A percentile compares a stretch with the other conserved stretches of the same genome.
Conservation (phyloP, 1,140 invertebrate species). For the Aphidius ervi region DNA sequence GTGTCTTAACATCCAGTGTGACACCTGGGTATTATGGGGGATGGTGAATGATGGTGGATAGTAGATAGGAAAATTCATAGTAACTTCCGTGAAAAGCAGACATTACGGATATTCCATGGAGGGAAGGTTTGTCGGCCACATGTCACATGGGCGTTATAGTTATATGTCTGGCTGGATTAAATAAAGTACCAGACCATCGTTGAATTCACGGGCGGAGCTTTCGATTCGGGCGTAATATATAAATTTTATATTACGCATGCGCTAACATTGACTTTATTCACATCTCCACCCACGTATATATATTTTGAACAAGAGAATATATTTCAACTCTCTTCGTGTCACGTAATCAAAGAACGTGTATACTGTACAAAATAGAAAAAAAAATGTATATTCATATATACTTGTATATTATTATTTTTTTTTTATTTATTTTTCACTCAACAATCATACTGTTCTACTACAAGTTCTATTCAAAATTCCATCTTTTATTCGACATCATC, state of each 20-base stretch:
- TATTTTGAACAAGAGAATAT: slow-evolving; percentile 21
- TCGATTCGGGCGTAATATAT: slow-evolving; percentile 29
- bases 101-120: neutral
- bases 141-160: slow-evolving; percentile 37
- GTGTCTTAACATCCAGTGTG: no score
- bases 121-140: slow-evolving; percentile 29
- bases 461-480: neutral
- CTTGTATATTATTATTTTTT: slow-evolving; percentile 21
- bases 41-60: no score
- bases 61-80: neutral
- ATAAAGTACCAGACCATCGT: slow-evolving; percentile 35
- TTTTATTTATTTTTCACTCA: slow-evolving; percentile 22
- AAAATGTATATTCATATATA: slow-evolving; percentile 19
- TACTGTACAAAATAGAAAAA: slow-evolving; percentile 20
- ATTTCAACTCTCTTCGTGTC: slow-evolving; percentile 31
- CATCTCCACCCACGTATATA: neutral
- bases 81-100: slow-evolving; percentile 2
- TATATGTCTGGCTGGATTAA: slow-evolving; percentile 33
- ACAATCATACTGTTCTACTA: neutral
- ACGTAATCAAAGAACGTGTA: slow-evolving; percentile 26
- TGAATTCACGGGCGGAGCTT: slow-evolving; percentile 45
- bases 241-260: slow-evolving; percentile 30
- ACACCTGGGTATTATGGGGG: neutral
- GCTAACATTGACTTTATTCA: slow-evolving; percentile 14
- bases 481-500: neutral